phyloP scores from a whole-genome alignment of 2,888 invertebrate genomes.

The Andrena haemorrhoa region DNA sequence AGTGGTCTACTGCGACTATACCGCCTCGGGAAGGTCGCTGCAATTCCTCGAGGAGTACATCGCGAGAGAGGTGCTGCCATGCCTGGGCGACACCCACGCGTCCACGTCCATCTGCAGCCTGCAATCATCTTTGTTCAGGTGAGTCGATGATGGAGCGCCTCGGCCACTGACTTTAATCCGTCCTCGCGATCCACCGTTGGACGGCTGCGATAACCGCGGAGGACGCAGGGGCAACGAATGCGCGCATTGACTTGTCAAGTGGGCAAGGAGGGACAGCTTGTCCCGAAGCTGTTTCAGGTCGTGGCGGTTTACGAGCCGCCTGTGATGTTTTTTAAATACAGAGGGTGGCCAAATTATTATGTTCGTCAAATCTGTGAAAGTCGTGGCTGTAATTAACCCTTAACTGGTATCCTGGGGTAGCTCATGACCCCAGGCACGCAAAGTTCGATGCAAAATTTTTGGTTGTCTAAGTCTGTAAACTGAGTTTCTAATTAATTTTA shows the following conservation, averaged over 20 bases:
- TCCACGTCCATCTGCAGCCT: constrained; percentile 94
- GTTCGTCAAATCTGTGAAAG: too few relatives aligned
- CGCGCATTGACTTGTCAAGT: background rate
- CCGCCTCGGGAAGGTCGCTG: constrained; percentile 93
- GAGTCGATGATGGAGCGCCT: constrained; percentile 62
- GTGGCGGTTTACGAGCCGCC: background rate
- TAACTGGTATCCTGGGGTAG: too few relatives aligned
- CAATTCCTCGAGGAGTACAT: constrained; percentile 95
- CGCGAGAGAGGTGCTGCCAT: constrained; percentile 91
- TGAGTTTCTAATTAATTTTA: too few relatives aligned
- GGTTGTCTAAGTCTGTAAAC: too few relatives aligned
- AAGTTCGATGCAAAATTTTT: too few relatives aligned
- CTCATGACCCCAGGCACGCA: too few relatives aligned
- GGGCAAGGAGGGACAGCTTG: background rate
- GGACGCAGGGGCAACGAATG: constrained; percentile 33
- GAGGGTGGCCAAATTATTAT: too few relatives aligned
- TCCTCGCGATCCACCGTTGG: background rate
- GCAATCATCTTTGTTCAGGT: constrained; percentile 95
- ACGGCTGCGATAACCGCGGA: constrained; percentile 15
- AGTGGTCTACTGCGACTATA: constrained; percentile 96
- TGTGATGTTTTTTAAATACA: background rate
- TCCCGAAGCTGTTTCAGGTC: background rate
- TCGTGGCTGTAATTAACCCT: too few relatives aligned
- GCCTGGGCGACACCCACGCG: constrained; percentile 93
- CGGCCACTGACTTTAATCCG: background rate